phyloP scores from a whole-genome alignment of 2,888 invertebrate genomes.

The Leptopilina syphax region DNA sequence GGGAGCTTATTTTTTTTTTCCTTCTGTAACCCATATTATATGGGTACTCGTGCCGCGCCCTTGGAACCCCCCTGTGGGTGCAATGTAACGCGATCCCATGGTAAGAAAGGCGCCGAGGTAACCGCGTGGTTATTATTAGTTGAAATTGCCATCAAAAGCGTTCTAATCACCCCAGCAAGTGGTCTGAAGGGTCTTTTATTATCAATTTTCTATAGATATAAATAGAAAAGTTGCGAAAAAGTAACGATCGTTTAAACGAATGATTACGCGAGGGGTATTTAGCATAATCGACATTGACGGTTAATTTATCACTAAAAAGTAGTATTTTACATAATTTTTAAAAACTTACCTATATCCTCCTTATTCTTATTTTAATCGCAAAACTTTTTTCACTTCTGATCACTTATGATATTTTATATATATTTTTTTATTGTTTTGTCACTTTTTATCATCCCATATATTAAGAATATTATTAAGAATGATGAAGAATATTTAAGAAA shows the following conservation, averaged over 20 bases:
- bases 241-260: background rate
- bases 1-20: conserved; percentile 50
- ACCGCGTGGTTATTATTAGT: conserved; percentile 34
- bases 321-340: too few relatives aligned
- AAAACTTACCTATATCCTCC: too few relatives aligned
- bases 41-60: conserved; percentile 46
- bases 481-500: too few relatives aligned
- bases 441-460: too few relatives aligned
- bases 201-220: background rate
- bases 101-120: conserved; percentile 34
- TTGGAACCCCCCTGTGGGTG: conserved; percentile 2
- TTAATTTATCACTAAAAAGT: too few relatives aligned
- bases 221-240: background rate
- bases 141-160: conserved; percentile 1
- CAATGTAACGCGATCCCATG: conserved; percentile 41
- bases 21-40: conserved; percentile 58
- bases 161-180: background rate
- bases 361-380: too few relatives aligned
- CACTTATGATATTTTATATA: too few relatives aligned
- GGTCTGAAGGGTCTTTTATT: background rate
- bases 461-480: too few relatives aligned
- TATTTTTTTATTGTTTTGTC: too few relatives aligned
- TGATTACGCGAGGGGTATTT: too few relatives aligned
- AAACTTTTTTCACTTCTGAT: too few relatives aligned
- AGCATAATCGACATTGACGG: too few relatives aligned